Percentiles rank a stretch among this genome's conserved stretches.
These are phyloP conservation scores for Balaeniceps rex DNA, from an alignment of 2,113 vertebrate genomes.

Conservation along the genomic window DNA sequence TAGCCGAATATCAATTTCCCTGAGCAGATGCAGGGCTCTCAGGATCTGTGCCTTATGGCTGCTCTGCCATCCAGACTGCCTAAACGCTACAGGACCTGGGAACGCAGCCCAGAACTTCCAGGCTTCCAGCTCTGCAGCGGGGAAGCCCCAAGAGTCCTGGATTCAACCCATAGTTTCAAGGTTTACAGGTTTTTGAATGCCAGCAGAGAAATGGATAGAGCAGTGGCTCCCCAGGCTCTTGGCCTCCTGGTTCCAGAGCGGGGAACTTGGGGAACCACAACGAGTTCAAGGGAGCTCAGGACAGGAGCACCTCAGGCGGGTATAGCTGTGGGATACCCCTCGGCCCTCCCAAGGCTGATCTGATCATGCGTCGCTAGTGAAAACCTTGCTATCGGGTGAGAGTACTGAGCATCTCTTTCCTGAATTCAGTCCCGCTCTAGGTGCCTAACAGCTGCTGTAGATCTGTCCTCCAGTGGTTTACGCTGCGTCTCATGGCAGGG, in stretches of 20 bases:
- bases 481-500: neutral
- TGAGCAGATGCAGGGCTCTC: neutral
- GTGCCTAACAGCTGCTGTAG: neutral
- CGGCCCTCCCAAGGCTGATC: neutral
- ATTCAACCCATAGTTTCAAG: neutral
- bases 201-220: neutral
- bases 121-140: neutral
- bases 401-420: neutral
- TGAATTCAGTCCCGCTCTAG: neutral
- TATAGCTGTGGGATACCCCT: too few relatives aligned
- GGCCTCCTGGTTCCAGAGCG: neutral
- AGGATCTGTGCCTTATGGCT: neutral
- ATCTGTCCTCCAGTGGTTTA: too few relatives aligned
- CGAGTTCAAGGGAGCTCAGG: rapidly evolving
- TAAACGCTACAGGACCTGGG: neutral
- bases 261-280: neutral
- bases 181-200: neutral
- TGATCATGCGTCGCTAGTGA: rapidly evolving
- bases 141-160: neutral
- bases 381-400: neutral
- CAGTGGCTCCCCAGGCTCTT: neutral
- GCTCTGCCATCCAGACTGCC: neutral
- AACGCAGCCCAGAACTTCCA: neutral
- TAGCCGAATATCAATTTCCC: neutral
- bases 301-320: neutral